Conservation (phyloP, 2,113 vertebrate species). For the Passer montanus region DNA sequence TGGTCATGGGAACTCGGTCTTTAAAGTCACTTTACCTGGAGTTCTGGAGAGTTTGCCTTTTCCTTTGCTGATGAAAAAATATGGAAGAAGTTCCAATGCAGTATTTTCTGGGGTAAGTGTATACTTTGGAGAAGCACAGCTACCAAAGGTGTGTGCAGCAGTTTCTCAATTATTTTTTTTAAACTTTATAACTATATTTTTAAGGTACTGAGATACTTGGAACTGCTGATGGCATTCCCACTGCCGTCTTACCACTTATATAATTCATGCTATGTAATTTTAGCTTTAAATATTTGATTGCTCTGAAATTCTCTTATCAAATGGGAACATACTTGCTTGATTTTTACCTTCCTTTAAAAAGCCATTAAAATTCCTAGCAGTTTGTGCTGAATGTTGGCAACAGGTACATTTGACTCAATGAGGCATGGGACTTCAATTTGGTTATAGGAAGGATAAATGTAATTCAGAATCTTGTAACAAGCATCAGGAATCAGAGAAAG, state of each 20-base stretch:
- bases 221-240: not conserved
- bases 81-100: not conserved
- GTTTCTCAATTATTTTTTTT: not conserved
- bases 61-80: not conserved
- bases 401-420: conserved; percentile 16
- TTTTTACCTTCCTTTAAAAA: not conserved
- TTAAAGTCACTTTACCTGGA: not conserved
- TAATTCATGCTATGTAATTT: conserved; percentile 3
- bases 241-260: not conserved
- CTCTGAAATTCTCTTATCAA: conserved; percentile 17
- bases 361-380: not conserved
- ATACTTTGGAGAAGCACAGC: not conserved
- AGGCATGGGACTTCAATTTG: conserved; percentile 6
- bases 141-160: not conserved
- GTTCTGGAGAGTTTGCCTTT: not conserved
- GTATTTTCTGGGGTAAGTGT: not conserved
- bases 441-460: not conserved
- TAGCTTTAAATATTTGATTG: conserved; percentile 11
- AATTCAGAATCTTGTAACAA: not conserved
- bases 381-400: not conserved
- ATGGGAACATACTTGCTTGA: not conserved
- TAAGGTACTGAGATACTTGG: not conserved
- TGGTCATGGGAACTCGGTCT: not conserved
- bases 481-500: not conserved
- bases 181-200: not conserved